Evolutionary conservation across 2,888 invertebrate genomes (phyloP), one percentile per base, ranked within the genome.

Genomic region (Schizotus pectinicornis): DNA sequence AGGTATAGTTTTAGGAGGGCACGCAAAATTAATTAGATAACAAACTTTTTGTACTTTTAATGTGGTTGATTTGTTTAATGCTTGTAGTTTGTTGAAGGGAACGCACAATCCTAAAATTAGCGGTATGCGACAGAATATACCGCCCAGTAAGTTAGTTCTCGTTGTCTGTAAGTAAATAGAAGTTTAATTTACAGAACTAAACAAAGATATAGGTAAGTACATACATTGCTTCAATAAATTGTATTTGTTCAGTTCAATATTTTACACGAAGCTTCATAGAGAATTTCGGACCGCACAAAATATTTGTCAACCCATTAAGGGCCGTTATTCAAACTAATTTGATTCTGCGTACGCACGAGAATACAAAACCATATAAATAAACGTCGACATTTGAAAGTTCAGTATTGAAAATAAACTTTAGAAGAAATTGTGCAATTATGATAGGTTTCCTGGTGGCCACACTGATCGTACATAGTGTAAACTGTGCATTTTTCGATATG

Each of bases 401-500:
- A 22, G 22, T 22, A 22, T 2, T 22, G 22, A 22, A 22, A 22
- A 22, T 22, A 22, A 5, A 22, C 22, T 22, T n/a, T n/a, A 5
- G 3, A 5, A 22, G 22, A 22, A 43, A 12, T 6, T 32, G 42
- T n/a, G 41, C n/a, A 12, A 8, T 55, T 35, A 7, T 47, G 41
- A n/a, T 47, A 41, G 36, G 46, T 35, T 33, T 51, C 32, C 9
- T 59, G 30, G 50, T 50, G 14, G 41, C 32, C 32, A 9, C 51
- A 7, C 11, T 33, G 34, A 12, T 47, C 34, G 34, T 13, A 32
- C 30, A 53, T 13, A 42, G 46, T 36, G 57, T 13, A 8, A 35
- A 12, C 12, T 65, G 67, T 49, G 73, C 67, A 3, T 72, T 73
- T 52, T 75, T 75, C 37, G 75, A 75, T 54, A 59, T 74, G 41